Conservation (phyloP, 2,888 invertebrate genomes). For the Caenorhabditis sp. region DNA sequence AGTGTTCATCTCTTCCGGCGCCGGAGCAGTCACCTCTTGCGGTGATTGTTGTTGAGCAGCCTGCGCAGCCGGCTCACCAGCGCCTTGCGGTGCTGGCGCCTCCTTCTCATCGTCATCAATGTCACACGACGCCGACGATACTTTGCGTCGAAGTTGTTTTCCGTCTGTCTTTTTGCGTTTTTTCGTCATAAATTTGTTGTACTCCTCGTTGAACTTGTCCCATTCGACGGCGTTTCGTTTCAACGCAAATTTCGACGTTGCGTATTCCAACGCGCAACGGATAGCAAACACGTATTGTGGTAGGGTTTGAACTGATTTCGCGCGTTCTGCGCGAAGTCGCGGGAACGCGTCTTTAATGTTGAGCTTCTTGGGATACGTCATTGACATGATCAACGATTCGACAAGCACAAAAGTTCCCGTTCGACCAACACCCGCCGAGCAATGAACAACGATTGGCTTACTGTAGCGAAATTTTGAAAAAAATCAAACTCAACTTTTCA, state of each 20-base stretch:
- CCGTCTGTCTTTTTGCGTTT: neutral
- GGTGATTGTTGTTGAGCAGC: too few species aligned
- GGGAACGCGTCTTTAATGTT: neutral
- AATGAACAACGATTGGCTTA: constrained; percentile 24
- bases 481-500: too few species aligned
- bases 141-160: neutral
- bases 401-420: constrained; percentile 26
- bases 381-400: constrained; percentile 22
- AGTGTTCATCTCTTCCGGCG: too few species aligned
- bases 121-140: neutral
- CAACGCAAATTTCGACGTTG: constrained; percentile 7
- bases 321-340: constrained; percentile 15
- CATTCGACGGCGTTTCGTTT: neutral
- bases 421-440: constrained; percentile 30
- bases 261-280: constrained; percentile 24
- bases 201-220: neutral
- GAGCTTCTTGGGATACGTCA: constrained; percentile 11
- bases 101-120: neutral
- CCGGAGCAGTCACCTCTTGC: too few species aligned
- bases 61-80: too few species aligned
- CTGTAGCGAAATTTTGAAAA: neutral
- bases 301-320: constrained; percentile 23
- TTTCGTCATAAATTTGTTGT: neutral
- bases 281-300: constrained; percentile 23
- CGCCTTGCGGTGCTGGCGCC: neutral